phyloP scores from a whole-genome alignment of 2,888 invertebrate species.

The Frankliniella intonsa region DNA sequence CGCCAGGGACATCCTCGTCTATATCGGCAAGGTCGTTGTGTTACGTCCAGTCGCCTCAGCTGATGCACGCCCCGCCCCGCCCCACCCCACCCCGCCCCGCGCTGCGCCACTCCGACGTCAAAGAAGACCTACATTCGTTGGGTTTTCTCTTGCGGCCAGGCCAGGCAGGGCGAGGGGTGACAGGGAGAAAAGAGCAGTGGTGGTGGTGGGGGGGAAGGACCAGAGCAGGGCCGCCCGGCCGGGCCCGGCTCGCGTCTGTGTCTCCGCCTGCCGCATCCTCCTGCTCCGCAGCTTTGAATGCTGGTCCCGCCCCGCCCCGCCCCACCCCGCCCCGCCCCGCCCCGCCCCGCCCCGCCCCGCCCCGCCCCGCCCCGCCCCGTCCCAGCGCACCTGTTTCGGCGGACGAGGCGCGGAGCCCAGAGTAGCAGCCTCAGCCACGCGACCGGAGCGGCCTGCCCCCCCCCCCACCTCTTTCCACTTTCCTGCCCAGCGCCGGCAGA shows the following conservation, averaged over 20 bases:
- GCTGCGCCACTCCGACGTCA: not conserved
- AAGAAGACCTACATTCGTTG: conserved; percentile 5
- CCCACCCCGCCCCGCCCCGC: too few relatives aligned
- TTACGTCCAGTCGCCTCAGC: too few relatives aligned
- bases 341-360: not conserved
- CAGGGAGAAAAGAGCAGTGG: not conserved
- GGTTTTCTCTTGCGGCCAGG: not conserved
- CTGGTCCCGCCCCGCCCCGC: too few relatives aligned
- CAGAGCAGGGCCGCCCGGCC: not conserved
- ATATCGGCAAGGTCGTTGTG: too few relatives aligned
- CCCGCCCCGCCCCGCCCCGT: not conserved
- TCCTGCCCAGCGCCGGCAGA: too few relatives aligned
- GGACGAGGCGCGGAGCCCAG: not conserved
- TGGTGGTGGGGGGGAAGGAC: not conserved
- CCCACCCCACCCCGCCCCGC: not conserved
- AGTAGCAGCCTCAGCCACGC: not conserved
- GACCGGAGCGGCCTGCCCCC: not conserved
- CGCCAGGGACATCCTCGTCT: not conserved
- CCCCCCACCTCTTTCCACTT: too few relatives aligned
- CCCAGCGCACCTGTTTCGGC: not conserved
- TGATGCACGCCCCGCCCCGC: not conserved
- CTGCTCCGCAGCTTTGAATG: too few relatives aligned
- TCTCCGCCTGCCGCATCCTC: too few relatives aligned
- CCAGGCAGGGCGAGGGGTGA: not conserved
- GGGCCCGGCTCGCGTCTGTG: not conserved